phyloP scores from a whole-genome alignment of 2,113 vertebrate genomes.

The Sterna hirundo region DNA sequence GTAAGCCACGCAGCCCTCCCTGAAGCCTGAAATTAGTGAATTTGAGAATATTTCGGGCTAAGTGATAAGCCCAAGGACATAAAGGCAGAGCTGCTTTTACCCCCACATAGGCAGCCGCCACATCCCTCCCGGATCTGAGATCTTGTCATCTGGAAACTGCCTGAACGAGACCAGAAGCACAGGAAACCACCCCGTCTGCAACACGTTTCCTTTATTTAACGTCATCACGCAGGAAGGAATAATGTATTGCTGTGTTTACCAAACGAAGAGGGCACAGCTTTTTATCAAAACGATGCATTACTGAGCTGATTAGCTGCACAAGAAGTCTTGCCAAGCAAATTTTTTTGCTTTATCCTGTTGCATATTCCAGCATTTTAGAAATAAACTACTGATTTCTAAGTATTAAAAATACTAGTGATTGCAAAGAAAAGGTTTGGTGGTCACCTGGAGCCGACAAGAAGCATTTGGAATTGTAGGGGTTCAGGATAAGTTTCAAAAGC shows the following conservation, averaged over 20 bases:
- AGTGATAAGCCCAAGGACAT: not conserved
- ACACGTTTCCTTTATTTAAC: not conserved
- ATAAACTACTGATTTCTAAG: not conserved
- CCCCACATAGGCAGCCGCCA: rapidly evolving
- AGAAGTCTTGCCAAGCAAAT: not conserved
- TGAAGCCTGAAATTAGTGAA: not conserved
- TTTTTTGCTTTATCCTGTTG: not conserved
- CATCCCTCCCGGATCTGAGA: not conserved
- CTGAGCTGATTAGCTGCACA: not conserved
- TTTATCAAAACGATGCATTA: not conserved
- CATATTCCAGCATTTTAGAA: not conserved
- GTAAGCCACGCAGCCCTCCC: not conserved
- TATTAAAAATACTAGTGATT: not conserved
- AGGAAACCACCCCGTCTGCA: not conserved
- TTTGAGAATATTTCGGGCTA: not conserved
- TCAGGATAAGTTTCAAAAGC: not conserved
- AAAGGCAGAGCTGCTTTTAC: not conserved
- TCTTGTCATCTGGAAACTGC: not conserved
- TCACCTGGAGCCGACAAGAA: not conserved
- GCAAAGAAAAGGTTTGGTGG: not conserved
- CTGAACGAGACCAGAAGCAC: not conserved
- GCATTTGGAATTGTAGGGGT: not conserved
- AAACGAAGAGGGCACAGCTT: not conserved
- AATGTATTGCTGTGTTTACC: not conserved
- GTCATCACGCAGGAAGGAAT: not conserved